Percentiles rank a stretch among this genome's conserved stretches.
Evolutionary conservation across 2,888 invertebrate genomes (phyloP).

Genomic region (Agonum fuliginosum): DNA sequence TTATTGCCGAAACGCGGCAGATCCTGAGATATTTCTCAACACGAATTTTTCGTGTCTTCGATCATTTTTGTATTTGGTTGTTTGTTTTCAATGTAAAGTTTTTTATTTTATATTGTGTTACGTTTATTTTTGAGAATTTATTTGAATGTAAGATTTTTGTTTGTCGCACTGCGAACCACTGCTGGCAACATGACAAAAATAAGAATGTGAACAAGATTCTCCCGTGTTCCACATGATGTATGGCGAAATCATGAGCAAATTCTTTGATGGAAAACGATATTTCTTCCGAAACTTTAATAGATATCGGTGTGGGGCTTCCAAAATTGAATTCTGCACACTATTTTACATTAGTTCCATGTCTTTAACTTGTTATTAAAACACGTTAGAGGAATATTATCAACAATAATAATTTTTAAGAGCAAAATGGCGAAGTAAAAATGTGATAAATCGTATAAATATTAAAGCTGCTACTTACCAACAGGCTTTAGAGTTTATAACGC

Average conservation of each 20-base stretch:
- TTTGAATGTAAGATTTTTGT: slow-evolving; percentile 28
- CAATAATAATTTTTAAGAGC: too few species aligned
- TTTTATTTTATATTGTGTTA: background rate
- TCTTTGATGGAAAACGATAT: background rate
- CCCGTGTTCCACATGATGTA: background rate
- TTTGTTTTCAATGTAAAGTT: slow-evolving; percentile 3
- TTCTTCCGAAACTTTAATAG: too few species aligned
- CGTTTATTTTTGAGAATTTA: slow-evolving; percentile 17
- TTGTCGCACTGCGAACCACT: slow-evolving; percentile 30
- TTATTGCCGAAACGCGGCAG: background rate
- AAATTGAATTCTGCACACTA: too few species aligned
- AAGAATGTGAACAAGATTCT: background rate
- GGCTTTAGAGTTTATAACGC: too few species aligned
- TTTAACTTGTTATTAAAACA: too few species aligned
- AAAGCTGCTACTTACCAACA: too few species aligned
- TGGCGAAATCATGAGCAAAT: background rate
- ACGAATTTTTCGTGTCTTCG: background rate
- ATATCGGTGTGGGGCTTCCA: too few species aligned
- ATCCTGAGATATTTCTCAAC: background rate
- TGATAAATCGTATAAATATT: too few species aligned
- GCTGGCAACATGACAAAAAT: slow-evolving; percentile 42
- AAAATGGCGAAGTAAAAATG: too few species aligned
- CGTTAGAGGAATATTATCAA: too few species aligned
- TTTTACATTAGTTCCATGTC: too few species aligned
- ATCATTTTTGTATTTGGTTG: slow-evolving; percentile 4